Percentiles rank a stretch among this genome's conserved stretches.
These are phyloP conservation scores for Leptocoma aspasia DNA, from an alignment of 2,113 vertebrate species.

Conservation along the genomic window DNA sequence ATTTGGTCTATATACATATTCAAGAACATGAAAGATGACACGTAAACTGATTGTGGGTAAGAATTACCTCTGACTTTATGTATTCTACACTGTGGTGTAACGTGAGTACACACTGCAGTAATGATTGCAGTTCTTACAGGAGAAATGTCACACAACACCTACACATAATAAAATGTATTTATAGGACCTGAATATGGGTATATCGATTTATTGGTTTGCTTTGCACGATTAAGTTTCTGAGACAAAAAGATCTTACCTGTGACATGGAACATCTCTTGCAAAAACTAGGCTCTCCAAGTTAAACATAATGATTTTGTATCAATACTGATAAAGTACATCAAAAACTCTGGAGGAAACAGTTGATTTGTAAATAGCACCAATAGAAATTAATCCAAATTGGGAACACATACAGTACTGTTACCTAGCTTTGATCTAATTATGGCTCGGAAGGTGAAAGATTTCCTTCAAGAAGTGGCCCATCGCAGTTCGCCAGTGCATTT, in stretches of 20 bases:
- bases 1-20: background rate
- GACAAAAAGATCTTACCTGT: slow-evolving; percentile 65
- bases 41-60: background rate
- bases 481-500: slow-evolving; percentile 71
- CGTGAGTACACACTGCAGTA: background rate
- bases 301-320: background rate
- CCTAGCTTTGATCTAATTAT: slow-evolving; percentile 83
- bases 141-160: background rate
- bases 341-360: slow-evolving; percentile 78
- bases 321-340: slow-evolving; percentile 57
- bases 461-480: slow-evolving; percentile 89
- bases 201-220: background rate
- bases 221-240: background rate
- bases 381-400: slow-evolving; percentile 53
- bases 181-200: background rate
- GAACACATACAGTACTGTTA: slow-evolving; percentile 71
- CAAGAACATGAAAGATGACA: background rate
- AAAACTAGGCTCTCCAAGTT: slow-evolving; percentile 4
- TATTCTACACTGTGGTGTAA: background rate
- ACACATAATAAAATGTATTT: background rate
- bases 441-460: slow-evolving; percentile 77
- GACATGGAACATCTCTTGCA: background rate
- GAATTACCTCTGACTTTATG: background rate
- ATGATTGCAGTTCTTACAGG: background rate
- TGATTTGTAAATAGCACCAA: slow-evolving; percentile 58